These are phyloP conservation scores for Tetraneura akinire DNA, from an alignment of 1,140 invertebrate genomes.

Conservation along the genomic window DNA sequence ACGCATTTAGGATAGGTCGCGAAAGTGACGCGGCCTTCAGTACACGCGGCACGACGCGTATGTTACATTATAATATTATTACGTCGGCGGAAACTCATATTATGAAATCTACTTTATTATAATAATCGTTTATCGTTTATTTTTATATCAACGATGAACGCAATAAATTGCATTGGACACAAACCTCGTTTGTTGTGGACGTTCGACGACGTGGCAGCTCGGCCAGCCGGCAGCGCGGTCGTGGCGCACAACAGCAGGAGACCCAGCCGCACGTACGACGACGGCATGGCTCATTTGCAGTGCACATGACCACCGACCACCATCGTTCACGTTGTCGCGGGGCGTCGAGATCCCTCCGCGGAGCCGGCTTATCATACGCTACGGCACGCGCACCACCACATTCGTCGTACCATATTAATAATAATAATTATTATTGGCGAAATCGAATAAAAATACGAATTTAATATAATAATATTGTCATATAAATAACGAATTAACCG, in stretches of 20 bases:
- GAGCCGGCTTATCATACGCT: constrained; percentile 46
- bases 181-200: constrained; percentile 48
- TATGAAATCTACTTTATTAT: too few species aligned
- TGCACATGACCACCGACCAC: constrained; percentile 50
- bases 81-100: too few species aligned
- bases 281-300: constrained; percentile 49
- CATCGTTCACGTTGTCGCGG: constrained; percentile 43
- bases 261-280: constrained; percentile 46
- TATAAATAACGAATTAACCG: neutral
- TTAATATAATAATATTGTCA: too few species aligned
- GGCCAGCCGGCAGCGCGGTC: constrained; percentile 46
- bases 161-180: neutral
- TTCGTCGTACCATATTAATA: constrained; percentile 33
- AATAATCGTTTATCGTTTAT: too few species aligned
- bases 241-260: constrained; percentile 47
- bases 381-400: constrained; percentile 38
- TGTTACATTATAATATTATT: too few species aligned
- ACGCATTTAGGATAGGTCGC: too few species aligned
- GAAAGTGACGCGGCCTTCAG: too few species aligned
- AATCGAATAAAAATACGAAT: too few species aligned
- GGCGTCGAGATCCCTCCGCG: constrained; percentile 45
- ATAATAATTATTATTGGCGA: too few species aligned
- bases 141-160: neutral
- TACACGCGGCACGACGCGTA: too few species aligned
- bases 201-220: constrained; percentile 44